Evolutionary conservation across 1,140 invertebrate genomes (phyloP).

Genomic region (Globodera ellingtonae): DNA sequence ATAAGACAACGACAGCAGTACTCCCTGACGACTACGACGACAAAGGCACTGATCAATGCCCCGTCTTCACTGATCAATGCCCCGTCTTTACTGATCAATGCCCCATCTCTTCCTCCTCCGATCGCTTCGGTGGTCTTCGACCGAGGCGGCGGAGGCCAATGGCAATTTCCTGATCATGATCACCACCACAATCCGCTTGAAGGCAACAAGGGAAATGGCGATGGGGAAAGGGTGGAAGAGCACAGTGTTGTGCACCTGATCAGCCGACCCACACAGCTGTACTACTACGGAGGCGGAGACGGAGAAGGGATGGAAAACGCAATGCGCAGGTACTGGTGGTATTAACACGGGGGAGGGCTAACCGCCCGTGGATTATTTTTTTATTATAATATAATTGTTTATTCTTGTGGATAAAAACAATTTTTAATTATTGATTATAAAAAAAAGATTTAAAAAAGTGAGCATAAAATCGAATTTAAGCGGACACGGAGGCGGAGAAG

Average conservation of each 20-base stretch:
- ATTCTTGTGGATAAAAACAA: too few relatives aligned
- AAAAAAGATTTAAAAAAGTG: neutral
- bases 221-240: slow-evolving; percentile 5
- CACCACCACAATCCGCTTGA: neutral
- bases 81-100: too few relatives aligned
- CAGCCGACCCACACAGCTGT: slow-evolving; percentile 27
- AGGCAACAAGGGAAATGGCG: neutral
- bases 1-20: too few relatives aligned
- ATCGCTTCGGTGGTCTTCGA: neutral
- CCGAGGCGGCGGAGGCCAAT: neutral
- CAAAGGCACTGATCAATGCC: too few relatives aligned
- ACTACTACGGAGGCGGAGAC: slow-evolving; percentile 8
- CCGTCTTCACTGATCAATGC: too few relatives aligned
- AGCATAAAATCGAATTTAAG: slow-evolving; percentile 1
- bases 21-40: too few relatives aligned
- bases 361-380: too few relatives aligned
- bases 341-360: too few relatives aligned
- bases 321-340: neutral
- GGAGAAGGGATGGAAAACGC: neutral
- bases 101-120: neutral
- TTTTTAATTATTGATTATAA: too few relatives aligned
- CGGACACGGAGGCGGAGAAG: neutral
- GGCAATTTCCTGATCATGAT: neutral
- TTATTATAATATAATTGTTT: too few relatives aligned
- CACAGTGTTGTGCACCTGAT: slow-evolving; percentile 28